phyloP scores from a whole-genome alignment of 2,888 invertebrate species.

The Diloba caeruleocephala region DNA sequence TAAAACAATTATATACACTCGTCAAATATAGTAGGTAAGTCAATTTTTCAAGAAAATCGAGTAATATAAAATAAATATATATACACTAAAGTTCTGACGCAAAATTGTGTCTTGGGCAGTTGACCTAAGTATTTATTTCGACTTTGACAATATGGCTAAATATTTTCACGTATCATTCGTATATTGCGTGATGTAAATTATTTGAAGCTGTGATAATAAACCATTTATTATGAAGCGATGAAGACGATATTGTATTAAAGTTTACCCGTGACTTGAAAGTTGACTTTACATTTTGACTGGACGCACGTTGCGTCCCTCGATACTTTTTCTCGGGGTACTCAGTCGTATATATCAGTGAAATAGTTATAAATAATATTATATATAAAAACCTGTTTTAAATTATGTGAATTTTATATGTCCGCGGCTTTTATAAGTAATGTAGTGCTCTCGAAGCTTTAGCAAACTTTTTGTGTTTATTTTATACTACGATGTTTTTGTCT shows the following conservation, averaged over 20 bases:
- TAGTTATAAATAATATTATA: conserved; percentile 46
- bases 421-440: conserved; percentile 70
- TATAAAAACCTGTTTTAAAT: conserved; percentile 43
- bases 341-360: conserved; percentile 44
- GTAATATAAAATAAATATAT: conserved; percentile 42
- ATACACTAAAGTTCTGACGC: conserved; percentile 34
- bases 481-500: conserved; percentile 60
- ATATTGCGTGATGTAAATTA: conserved; percentile 74
- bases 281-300: conserved; percentile 51
- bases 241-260: conserved; percentile 66
- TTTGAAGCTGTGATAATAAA: conserved; percentile 80
- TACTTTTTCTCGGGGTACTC: conserved; percentile 72
- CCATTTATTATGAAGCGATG: conserved; percentile 66
- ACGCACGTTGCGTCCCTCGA: conserved; percentile 64
- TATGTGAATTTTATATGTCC: conserved; percentile 60
- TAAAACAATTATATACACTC: conserved; percentile 44
- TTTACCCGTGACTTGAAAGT: conserved; percentile 63
- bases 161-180: conserved; percentile 77
- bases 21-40: conserved; percentile 48
- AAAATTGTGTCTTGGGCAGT: conserved; percentile 43
- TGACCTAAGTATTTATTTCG: conserved; percentile 50
- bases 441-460: conserved; percentile 81
- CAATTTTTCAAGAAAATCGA: conserved; percentile 49
- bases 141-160: conserved; percentile 65
- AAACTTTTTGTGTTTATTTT: conserved; percentile 73